Evolutionary conservation across 2,888 invertebrate genomes (phyloP).

Genomic region (Tineola bisselliella): DNA sequence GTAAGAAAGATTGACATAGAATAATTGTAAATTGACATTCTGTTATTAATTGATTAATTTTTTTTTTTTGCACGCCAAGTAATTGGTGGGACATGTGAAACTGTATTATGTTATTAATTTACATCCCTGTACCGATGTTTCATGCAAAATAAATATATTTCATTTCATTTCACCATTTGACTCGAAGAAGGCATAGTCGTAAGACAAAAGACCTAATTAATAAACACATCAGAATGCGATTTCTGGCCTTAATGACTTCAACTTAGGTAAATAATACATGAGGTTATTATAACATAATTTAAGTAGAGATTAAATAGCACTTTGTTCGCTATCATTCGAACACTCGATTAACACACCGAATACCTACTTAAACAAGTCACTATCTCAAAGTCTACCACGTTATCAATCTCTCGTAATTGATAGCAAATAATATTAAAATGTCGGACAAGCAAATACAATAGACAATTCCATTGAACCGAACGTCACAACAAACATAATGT

Average conservation of each 20-base stretch:
- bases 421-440: conserved; percentile 46
- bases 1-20: too few species aligned
- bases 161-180: too few species aligned
- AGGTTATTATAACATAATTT: background rate
- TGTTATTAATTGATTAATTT: too few species aligned
- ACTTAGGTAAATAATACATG: background rate
- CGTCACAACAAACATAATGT: conserved; percentile 24
- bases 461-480: conserved; percentile 32
- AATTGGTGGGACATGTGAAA: too few species aligned
- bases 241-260: conserved; percentile 5
- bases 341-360: background rate
- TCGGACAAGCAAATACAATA: conserved; percentile 47
- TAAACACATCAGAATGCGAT: background rate
- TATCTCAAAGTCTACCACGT: conserved; percentile 10
- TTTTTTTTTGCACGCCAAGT: too few species aligned
- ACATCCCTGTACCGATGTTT: too few species aligned
- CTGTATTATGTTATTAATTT: too few species aligned
- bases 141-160: too few species aligned
- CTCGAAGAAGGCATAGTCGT: background rate
- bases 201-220: background rate
- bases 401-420: conserved; percentile 34
- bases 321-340: background rate
- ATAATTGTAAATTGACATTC: too few species aligned
- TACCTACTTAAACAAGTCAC: background rate
- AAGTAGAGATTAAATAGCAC: background rate